These are phyloP conservation scores for Buphagus erythrorhynchus DNA, from an alignment of 2,797 vertebrate genomes.

Conservation along the genomic window DNA sequence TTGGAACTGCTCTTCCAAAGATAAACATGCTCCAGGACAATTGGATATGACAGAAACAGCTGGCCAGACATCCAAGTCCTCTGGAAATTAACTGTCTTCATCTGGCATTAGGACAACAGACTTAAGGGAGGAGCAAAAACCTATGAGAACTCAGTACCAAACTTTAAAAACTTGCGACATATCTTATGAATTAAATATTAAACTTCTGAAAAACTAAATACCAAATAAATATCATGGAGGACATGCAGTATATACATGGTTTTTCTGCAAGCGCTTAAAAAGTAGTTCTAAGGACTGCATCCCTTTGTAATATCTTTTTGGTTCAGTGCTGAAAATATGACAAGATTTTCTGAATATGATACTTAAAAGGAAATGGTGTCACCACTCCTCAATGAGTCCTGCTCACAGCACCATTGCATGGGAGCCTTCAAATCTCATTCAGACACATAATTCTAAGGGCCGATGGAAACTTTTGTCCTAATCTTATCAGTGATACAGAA, in stretches of 20 bases:
- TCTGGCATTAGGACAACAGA: neutral
- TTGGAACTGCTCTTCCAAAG: neutral
- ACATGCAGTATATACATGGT: neutral
- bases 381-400: neutral
- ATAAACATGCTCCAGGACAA: neutral
- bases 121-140: neutral
- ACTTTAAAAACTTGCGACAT: neutral
- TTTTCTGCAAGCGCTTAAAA: neutral
- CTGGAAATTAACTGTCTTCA: neutral
- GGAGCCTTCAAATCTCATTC: neutral
- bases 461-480: neutral
- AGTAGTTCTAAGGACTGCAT: neutral
- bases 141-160: neutral
- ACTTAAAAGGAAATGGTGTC: neutral
- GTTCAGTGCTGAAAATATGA: neutral
- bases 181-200: neutral
- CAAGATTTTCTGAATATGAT: neutral
- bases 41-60: neutral
- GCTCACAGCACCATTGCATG: neutral
- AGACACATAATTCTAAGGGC: neutral
- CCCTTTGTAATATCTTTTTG: neutral
- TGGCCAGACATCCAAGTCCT: neutral
- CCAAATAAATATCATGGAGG: neutral
- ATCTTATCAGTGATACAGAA: neutral
- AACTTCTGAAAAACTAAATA: neutral